Evolutionary conservation across 2,888 invertebrate genomes (phyloP), one percentile per base, ranked within the genome.

Genomic region (Conomelus anceps): DNA sequence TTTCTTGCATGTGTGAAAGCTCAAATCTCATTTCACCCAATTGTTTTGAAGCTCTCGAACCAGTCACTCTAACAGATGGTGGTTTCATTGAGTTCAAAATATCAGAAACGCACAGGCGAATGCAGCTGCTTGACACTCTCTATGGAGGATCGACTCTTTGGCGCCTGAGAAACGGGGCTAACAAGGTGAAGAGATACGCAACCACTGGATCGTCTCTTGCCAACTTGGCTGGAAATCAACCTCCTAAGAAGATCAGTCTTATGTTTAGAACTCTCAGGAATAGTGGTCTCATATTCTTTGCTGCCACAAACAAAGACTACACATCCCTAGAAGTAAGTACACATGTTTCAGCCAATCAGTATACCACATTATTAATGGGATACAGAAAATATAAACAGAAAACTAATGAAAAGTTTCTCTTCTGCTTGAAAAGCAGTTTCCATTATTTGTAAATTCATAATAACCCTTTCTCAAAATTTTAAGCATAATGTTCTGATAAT

Each of bases 251-350:
- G 4, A 93, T 98, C 22, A 96, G 97, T 89, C 94, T 99, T 89
- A 95, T 96, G 91, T 98, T 99, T 93, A 95, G 97, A 92, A 98
- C 98, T 0, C 95, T 96, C 22, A 95, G 96, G 92, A 94, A 95
- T 85, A 95, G 97, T 92, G 98, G 98, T 0, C 94, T 98, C 29
- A 93, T 99, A n/a, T 94, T 98, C 91, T 97, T 97, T 92, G 96
- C 98, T 0, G 97, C 97, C 0, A 98, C 97, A 63, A 97, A 97
- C 92, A 97, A 97, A 92, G 97, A 98, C 93, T 98, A 96, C 92
- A 98, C 98, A 0, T 95, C 97, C 0, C 94, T 98, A 90, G 97
- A 98, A 94, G 94, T 95, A 92, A 91, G 91, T 92, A 84, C 26
- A 84, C 22, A 88, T 22, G 41, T 89, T 84, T 89, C 11, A 41